Evolutionary conservation across 2,888 invertebrate species (phyloP).

Genomic region (Caenorhabditis japonica): DNA sequence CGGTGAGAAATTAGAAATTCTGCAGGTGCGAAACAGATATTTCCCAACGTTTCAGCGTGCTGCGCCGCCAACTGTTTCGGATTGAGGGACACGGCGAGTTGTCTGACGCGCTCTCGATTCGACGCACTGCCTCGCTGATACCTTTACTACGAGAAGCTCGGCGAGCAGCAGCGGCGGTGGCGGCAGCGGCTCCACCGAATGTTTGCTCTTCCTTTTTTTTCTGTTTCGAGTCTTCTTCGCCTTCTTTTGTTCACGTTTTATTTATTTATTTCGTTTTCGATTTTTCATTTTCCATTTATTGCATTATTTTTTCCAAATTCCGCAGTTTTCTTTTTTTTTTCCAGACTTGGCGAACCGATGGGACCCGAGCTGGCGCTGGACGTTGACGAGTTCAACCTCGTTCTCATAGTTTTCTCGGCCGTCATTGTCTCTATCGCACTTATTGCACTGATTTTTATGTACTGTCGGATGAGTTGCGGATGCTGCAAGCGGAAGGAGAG

Average conservation of each 20-base stretch:
- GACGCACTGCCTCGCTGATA: conserved; percentile 3
- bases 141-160: conserved; percentile 17
- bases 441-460: conserved; percentile 31
- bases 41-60: too few relatives aligned
- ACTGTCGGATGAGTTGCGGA: conserved; percentile 51
- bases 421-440: conserved; percentile 35
- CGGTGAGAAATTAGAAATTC: too few relatives aligned
- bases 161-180: background rate
- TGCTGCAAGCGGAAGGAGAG: conserved; percentile 31
- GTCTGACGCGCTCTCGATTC: too few relatives aligned
- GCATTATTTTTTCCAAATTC: background rate
- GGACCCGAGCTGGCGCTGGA: conserved; percentile 10
- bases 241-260: conserved; percentile 7
- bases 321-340: background rate
- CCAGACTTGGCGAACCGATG: background rate
- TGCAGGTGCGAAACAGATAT: conserved; percentile 10
- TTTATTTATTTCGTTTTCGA: conserved; percentile 7
- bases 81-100: too few relatives aligned
- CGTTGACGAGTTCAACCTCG: conserved; percentile 52
- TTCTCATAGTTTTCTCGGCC: conserved; percentile 51
- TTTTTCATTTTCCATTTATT: background rate
- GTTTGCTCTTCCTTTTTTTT: conserved; percentile 23
- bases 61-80: too few relatives aligned
- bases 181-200: conserved; percentile 14
- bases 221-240: too few relatives aligned